Evolutionary conservation across 2,888 invertebrate genomes (phyloP), one percentile per base, ranked within the genome.

Genomic region (Tenthredo notha): DNA sequence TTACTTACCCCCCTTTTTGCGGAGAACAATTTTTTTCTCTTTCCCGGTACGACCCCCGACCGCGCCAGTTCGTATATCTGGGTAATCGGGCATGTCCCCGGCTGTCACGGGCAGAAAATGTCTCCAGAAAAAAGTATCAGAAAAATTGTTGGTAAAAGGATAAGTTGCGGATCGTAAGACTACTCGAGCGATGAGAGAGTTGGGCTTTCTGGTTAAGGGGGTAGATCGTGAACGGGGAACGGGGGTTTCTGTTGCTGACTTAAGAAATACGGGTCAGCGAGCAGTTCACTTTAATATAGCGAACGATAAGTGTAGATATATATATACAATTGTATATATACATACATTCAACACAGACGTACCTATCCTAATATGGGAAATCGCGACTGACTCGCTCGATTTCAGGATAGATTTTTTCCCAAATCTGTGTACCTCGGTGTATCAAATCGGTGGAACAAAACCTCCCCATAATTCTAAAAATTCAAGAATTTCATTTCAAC

Each of bases 131-230:
- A 78, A 84, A 74, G 72, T 61, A 33, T 58, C 47, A 78, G 78
- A 85, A 85, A 85, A 85, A 85, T 85, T 50, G 80, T 25, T 50
- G 29, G 85, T 54, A 70, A 85, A 82, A 82, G 70, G 72, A 85
- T 85, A 85, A 85, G 85, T 85, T 78, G 58, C 82, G 78, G 70
- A 58, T 84, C 84, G 84, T 75, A 75, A 84, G 84, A 84, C 83
- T 65, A 70, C 67, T 83, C 80, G 61, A 80, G 83, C 83, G 83
- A 12, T 50, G 18, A 40, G 25, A 61, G 83, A 15, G 21, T 47
- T 2, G 83, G 67, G 43, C 21, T 83, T 80, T 25, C 47, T 47
- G 47, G 29, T 47, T 50, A 61, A 37, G 83, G 70, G 47, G 67
- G 83, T 47, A 18, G 43, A 37, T 29, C 47, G 61, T 6, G 61